Conservation (phyloP, 2,797 vertebrate species). For the Enteromius anoplus region DNA sequence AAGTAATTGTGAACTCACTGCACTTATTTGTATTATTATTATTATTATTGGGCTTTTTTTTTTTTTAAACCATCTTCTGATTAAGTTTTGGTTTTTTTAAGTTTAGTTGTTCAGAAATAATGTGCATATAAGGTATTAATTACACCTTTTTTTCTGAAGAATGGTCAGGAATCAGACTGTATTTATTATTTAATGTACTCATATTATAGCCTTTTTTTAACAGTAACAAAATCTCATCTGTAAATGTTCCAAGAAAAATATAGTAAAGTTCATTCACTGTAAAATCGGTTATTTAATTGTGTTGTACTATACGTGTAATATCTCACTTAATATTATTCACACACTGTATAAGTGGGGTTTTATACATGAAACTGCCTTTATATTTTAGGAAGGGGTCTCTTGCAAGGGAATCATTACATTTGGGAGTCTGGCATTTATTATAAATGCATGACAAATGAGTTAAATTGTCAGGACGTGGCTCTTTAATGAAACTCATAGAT, state of each 20-base stretch:
- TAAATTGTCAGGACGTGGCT: not conserved
- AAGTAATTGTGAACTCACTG: constrained; percentile 3
- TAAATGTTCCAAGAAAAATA: not conserved
- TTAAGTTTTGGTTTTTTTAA: not conserved
- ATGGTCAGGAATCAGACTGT: not conserved
- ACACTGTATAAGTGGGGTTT: not conserved
- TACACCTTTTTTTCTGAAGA: not conserved
- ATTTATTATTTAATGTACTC: not conserved
- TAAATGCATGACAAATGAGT: not conserved
- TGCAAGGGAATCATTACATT: not conserved
- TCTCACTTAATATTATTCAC: not conserved
- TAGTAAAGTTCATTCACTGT: not conserved
- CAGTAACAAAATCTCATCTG: not conserved
- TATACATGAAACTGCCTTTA: not conserved
- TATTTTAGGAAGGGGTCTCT: not conserved
- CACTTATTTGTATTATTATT: not conserved
- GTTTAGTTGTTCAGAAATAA: no score
- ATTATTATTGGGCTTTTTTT: no score
- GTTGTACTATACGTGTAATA: not conserved
- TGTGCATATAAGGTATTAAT: no score
- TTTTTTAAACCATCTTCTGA: not conserved
- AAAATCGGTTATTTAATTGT: not conserved
- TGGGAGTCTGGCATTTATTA: not conserved
- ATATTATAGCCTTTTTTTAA: not conserved
- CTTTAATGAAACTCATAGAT: constrained; percentile 5